A percentile compares a stretch with the other conserved stretches of the same genome.
Evolutionary conservation across 1,140 invertebrate species (phyloP).

Genomic region (Sinella curviseta): DNA sequence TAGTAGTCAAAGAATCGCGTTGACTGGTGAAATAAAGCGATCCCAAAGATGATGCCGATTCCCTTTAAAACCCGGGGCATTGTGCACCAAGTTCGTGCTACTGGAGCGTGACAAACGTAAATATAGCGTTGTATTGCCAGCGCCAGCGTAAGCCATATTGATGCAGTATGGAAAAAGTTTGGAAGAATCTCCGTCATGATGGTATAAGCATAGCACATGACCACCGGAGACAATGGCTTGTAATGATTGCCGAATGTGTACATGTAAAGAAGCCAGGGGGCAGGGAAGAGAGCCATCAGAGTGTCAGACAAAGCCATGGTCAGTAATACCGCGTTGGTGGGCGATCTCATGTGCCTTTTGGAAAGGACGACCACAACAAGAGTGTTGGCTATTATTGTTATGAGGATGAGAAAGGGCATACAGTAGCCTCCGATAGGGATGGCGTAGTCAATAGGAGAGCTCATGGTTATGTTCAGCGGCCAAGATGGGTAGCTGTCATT

Average conservation of each 20-base stretch:
- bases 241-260: slow-evolving; percentile 84
- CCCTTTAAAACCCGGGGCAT: slow-evolving; percentile 76
- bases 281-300: slow-evolving; percentile 83
- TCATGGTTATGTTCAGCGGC: slow-evolving; percentile 64
- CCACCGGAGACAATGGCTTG: slow-evolving; percentile 70
- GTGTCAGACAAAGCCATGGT: slow-evolving; percentile 91
- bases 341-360: slow-evolving; percentile 66
- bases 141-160: slow-evolving; percentile 85
- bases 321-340: slow-evolving; percentile 69
- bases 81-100: slow-evolving; percentile 82
- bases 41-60: slow-evolving; percentile 70
- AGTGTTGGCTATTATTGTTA: slow-evolving; percentile 88
- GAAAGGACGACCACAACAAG: slow-evolving; percentile 68
- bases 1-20: slow-evolving; percentile 74
- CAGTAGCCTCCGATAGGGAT: slow-evolving; percentile 70
- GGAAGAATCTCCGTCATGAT: slow-evolving; percentile 75
- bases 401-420: slow-evolving; percentile 78
- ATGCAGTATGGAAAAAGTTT: slow-evolving; percentile 86
- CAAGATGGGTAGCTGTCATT: not conserved
- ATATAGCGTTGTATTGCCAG: slow-evolving; percentile 87
- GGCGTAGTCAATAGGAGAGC: slow-evolving; percentile 68
- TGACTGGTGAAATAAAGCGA: slow-evolving; percentile 75
- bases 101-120: slow-evolving; percentile 84
- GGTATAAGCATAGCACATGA: slow-evolving; percentile 74
- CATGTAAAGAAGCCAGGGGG: slow-evolving; percentile 85